Percentiles rank a stretch among this genome's conserved stretches.
phyloP scores from a whole-genome alignment of 2,113 vertebrate genomes.

The Ammospiza caudacuta region DNA sequence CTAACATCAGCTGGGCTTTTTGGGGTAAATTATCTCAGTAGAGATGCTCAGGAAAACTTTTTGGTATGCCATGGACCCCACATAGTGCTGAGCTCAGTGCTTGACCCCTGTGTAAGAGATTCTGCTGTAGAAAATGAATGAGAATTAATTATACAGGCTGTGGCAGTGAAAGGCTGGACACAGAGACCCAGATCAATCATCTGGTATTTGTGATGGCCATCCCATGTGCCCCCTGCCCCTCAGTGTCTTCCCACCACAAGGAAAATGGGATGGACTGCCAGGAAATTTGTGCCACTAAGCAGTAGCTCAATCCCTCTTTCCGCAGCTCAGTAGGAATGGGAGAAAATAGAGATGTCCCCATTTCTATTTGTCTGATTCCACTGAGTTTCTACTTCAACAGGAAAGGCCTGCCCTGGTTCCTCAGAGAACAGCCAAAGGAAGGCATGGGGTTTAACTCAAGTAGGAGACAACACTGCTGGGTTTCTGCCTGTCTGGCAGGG shows the following conservation, averaged over 20 bases:
- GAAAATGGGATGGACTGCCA: not conserved
- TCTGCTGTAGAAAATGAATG: not conserved
- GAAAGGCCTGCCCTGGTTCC: not conserved
- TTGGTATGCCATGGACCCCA: not conserved
- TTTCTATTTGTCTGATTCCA: not conserved
- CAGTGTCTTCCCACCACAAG: not conserved
- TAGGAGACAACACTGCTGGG: not conserved
- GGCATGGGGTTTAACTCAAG: not conserved
- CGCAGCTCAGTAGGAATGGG: not conserved
- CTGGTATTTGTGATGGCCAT: not conserved
- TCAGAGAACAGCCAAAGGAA: not conserved
- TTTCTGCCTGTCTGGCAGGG: not conserved
- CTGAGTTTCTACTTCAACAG: not conserved
- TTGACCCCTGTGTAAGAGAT: not conserved
- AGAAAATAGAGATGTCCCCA: not conserved
- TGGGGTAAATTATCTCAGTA: accelerated
- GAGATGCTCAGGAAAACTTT: not conserved
- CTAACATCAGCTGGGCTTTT: not conserved
- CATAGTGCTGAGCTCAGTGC: not conserved
- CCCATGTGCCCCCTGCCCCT: accelerated
- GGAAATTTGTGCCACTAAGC: not conserved
- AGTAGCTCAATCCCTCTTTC: not conserved
- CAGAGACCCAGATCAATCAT: not conserved
- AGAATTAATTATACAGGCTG: not conserved
- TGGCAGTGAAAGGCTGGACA: not conserved